Conservation (phyloP, 2,113 vertebrate species). For the Laticauda laticaudata region DNA sequence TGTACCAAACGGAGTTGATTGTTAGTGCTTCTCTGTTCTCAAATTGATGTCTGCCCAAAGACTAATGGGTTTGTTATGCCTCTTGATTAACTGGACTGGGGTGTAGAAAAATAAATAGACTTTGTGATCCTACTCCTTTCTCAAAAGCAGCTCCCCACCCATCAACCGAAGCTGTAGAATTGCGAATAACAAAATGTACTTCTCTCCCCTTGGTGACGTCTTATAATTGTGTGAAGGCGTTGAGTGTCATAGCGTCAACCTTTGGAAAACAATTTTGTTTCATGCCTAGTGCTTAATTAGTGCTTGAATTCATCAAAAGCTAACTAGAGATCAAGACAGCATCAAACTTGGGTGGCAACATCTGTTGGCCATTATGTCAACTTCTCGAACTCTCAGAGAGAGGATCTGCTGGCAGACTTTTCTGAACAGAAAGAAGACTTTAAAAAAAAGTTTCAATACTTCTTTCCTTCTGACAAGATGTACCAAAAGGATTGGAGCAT, state of each 20-base stretch:
- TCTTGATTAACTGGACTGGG: background rate
- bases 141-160: background rate
- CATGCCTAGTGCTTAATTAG: slow-evolving; percentile 13
- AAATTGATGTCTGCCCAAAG: background rate
- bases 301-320: slow-evolving; percentile 7
- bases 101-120: background rate
- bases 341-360: background rate
- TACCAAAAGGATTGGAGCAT: background rate
- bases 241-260: background rate
- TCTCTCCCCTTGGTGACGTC: background rate
- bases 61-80: background rate
- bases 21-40: background rate
- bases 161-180: background rate
- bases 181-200: background rate
- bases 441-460: background rate
- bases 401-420: background rate
- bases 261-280: slow-evolving; percentile 18
- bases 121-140: background rate
- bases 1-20: background rate
- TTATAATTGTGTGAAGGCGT: background rate
- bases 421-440: background rate
- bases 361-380: background rate
- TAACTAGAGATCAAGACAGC: background rate
- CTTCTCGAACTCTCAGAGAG: background rate
- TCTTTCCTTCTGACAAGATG: background rate